phyloP scores from a whole-genome alignment of 53 echinoderm and acorn worm genomes.

The Glandiceps talaboti region DNA sequence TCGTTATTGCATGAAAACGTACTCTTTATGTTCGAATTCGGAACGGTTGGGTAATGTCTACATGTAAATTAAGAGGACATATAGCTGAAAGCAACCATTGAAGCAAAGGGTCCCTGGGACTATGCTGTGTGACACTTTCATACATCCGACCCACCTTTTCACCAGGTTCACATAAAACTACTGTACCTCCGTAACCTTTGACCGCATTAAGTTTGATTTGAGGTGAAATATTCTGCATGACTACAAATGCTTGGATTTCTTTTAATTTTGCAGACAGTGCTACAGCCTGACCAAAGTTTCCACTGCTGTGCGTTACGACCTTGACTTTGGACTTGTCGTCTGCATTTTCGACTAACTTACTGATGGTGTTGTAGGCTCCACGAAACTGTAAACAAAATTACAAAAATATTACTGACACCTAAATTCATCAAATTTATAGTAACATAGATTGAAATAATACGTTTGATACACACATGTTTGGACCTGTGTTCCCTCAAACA shows the following conservation, averaged over 20 bases:
- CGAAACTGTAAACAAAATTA: slow-evolving; percentile 37
- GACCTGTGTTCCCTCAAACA: no score
- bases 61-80: no score
- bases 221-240: slow-evolving; percentile 49
- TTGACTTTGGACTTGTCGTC: slow-evolving; percentile 10
- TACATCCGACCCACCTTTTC: slow-evolving; percentile 50
- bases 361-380: slow-evolving; percentile 52
- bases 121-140: no score
- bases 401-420: no score
- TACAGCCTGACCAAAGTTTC: slow-evolving; percentile 59
- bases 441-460: no score
- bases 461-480: no score
- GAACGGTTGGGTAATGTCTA: no score
- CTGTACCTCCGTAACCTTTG: slow-evolving; percentile 47
- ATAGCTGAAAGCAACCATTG: no score
- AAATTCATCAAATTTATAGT: no score
- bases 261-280: slow-evolving; percentile 47
- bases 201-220: slow-evolving; percentile 50
- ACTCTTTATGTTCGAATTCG: no score
- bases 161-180: slow-evolving; percentile 27
- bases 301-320: slow-evolving; percentile 55
- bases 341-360: slow-evolving; percentile 33
- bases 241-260: slow-evolving; percentile 31
- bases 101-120: no score
- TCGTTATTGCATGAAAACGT: no score